phyloP scores from a whole-genome alignment of 2,888 invertebrate genomes.

The Philaethria dido region DNA sequence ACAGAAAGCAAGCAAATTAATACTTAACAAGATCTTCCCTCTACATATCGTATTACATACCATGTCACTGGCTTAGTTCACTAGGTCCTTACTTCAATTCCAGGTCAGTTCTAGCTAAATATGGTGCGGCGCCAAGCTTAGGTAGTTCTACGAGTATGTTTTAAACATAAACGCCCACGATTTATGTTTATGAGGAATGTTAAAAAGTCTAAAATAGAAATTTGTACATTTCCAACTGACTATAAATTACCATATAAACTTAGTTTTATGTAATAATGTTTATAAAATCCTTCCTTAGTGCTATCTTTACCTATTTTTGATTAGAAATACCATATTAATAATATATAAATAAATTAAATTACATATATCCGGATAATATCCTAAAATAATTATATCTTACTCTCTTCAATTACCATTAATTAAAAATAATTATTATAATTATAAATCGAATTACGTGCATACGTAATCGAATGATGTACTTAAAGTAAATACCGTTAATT shows the following conservation, averaged over 20 bases:
- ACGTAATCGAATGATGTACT: too few species aligned
- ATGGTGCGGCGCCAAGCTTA: conserved; percentile 40
- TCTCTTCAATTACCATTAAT: background rate
- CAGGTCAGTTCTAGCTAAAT: conserved; percentile 40
- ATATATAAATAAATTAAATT: background rate
- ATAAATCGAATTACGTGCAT: too few species aligned
- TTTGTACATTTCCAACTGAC: background rate
- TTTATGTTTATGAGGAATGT: background rate
- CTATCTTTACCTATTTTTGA: too few species aligned
- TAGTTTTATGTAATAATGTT: background rate
- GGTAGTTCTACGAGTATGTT: conserved; percentile 16
- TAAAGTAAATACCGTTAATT: too few species aligned
- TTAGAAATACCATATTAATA: too few species aligned
- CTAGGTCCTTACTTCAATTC: conserved; percentile 40
- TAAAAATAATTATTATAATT: background rate
- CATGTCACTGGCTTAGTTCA: conserved; percentile 45
- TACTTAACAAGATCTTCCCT: background rate
- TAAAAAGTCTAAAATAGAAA: background rate
- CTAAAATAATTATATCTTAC: background rate
- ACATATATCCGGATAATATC: background rate
- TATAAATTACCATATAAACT: too few species aligned
- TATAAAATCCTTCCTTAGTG: too few species aligned
- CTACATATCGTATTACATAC: conserved; percentile 26
- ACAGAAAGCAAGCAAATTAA: background rate
- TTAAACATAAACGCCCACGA: conserved; percentile 8